Base-by-base conservation (phyloP, 2,113 vertebrate species). In the Macaca mulatta region DNA sequence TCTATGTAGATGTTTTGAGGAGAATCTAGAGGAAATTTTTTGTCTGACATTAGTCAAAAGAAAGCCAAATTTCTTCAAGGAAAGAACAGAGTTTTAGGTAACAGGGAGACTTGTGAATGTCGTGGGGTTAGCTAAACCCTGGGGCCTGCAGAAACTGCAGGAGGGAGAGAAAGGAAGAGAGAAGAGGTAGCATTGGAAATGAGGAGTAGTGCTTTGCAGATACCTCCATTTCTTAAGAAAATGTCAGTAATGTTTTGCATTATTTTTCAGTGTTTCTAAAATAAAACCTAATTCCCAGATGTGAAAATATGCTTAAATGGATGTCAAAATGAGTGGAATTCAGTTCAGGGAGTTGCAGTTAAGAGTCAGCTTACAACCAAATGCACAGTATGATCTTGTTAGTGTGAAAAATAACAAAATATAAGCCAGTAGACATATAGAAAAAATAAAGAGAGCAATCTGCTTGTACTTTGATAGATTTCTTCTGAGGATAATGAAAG, bases 211-310 rank as follows among this genome's bases (percentile, higher is more conserved):
- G 6, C 16, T 89, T 83, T 67, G n/a, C 25, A 9, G 30, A 69
- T 6, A 30, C 7, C 6, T 69, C 3, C 70, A 32, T 92, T 79
- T 92, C 6, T 72, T 43, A 92, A 83, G 74, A 90, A 80, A 94
- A 84, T 7, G 52, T 17, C 12, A 50, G 25, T 9, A 70, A 79
- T 38, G 30, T 77, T 92, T 88, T 77, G 50, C 23, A 45, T 72
- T 32, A 45, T 75, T 93, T 97, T 92, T 52, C 11, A 75, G 6
- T 92, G 70, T 70, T 95, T 95, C 69, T 80, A 20, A 50, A 96
- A 72, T 55, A 38, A 64, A 83, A 90, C 93, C 59, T 77, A 77
- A 64, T 94, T 84, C 61, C 83, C 43, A 38, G 27, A 70, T 88
- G 55, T 84, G 75, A 95, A 94, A 92, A 45, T 8, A 48, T 32